Evolutionary conservation across 2,797 vertebrate genomes (phyloP).

Genomic region (Tenualosa ilisha): DNA sequence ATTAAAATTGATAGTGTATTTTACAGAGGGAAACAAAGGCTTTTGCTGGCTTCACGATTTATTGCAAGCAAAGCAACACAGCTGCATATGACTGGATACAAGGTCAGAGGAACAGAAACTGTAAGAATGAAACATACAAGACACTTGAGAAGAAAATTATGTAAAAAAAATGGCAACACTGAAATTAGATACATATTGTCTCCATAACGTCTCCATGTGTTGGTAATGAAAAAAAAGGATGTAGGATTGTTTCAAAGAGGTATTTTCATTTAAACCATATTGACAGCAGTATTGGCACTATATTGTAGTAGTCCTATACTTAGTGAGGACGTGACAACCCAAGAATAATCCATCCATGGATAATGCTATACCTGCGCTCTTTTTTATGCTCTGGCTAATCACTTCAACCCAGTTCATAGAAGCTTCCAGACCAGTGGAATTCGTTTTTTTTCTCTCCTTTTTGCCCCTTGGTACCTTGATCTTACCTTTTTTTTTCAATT

Average conservation of each 20-base stretch:
- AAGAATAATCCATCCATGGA: not conserved
- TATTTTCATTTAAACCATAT: not conserved
- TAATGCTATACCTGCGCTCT: not conserved
- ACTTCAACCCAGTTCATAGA: slow-evolving; percentile 15
- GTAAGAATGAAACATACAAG: not conserved
- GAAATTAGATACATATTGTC: not conserved
- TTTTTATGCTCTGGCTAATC: not conserved
- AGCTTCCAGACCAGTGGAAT: not conserved
- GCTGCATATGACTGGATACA: not conserved
- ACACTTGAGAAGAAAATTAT: not conserved
- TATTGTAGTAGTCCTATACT: not conserved
- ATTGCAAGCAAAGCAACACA: not conserved
- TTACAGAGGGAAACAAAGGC: slow-evolving; percentile 31
- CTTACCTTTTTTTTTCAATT: not conserved
- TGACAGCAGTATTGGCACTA: too few relatives aligned
- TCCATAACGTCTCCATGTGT: not conserved
- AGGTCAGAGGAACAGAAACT: not conserved
- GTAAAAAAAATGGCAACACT: not conserved
- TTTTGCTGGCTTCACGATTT: slow-evolving; percentile 35
- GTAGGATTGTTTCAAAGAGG: not conserved
- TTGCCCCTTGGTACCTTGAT: not conserved
- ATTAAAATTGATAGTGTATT: slow-evolving; percentile 50
- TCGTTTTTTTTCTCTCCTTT: not conserved
- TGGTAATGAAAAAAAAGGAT: not conserved
- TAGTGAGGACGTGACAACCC: not conserved